A percentile compares a stretch with the other conserved stretches of the same genome.
phyloP scores from a whole-genome alignment of 30 jellyfish, hydroid and myxozoan species.

The Catostylus mosaicus region DNA sequence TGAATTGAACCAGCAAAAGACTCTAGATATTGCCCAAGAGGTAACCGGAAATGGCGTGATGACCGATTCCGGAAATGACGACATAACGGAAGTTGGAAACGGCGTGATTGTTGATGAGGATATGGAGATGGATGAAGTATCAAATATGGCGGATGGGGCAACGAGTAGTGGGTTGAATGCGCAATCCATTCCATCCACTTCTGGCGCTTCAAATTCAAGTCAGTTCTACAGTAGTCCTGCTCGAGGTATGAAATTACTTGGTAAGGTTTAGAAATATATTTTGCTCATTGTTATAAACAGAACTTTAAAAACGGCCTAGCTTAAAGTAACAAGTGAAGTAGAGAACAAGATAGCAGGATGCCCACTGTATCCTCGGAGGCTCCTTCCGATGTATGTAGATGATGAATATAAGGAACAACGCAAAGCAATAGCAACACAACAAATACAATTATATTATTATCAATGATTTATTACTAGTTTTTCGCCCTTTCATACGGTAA shows the following conservation, averaged over 20 bases:
- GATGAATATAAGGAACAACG: no score
- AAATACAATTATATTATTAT: no score
- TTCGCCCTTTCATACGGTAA: no score
- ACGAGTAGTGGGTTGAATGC: conserved; percentile 1
- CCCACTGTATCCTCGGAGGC: no score
- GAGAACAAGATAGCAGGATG: no score
- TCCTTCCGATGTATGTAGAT: no score
- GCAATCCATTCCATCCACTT: background rate
- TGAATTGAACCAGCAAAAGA: conserved; percentile 32
- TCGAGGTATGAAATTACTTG: conserved; percentile 14
- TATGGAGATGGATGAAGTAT: conserved; percentile 71
- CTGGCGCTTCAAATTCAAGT: conserved; percentile 14
- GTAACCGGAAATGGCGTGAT: conserved; percentile 60
- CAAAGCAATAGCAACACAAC: no score
- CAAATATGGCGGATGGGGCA: background rate
- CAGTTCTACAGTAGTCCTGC: conserved; percentile 35
- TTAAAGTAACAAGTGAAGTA: no score
- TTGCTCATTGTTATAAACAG: no score
- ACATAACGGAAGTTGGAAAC: conserved; percentile 19
- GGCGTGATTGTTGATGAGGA: conserved; percentile 69
- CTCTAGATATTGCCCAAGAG: conserved; percentile 34
- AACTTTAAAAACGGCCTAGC: no score
- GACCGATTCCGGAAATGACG: conserved; percentile 28
- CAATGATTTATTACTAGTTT: no score
- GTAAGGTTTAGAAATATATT: no score